These are phyloP conservation scores for Plestiodon gilberti DNA, from an alignment of 2,113 vertebrate genomes.

Conservation along the genomic window DNA sequence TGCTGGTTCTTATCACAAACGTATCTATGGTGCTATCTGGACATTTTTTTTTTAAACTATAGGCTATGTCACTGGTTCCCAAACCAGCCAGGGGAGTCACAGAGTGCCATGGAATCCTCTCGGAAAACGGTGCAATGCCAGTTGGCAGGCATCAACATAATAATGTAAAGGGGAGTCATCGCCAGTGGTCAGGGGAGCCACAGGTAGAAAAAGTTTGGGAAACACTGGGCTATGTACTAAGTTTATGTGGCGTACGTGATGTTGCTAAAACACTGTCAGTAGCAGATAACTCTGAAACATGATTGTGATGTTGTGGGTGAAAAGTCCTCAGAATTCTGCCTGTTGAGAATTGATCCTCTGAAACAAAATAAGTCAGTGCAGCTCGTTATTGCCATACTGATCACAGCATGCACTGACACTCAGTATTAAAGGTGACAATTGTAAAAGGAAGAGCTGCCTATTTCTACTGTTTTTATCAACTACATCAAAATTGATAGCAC, in stretches of 20 bases:
- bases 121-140: no score
- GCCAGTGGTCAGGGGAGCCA: no score
- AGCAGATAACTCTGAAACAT: not conserved
- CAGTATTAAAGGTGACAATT: not conserved
- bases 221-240: no score
- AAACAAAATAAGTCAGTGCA: slow-evolving; percentile 6
- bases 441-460: not conserved
- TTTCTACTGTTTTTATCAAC: not conserved
- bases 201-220: no score
- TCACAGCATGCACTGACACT: not conserved
- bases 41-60: not conserved
- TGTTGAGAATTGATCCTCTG: not conserved
- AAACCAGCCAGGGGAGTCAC: no score
- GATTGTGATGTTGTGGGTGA: not conserved
- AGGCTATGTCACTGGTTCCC: no score
- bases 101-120: no score
- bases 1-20: not conserved
- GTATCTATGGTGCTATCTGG: not conserved
- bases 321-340: not conserved
- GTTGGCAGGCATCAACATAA: no score
- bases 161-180: no score
- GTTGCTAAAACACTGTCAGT: not conserved
- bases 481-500: not conserved
- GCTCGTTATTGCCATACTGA: not conserved
- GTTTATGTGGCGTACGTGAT: not conserved